Evolutionary conservation across 2,888 invertebrate genomes (phyloP).

Genomic region (Anaspis maculata): DNA sequence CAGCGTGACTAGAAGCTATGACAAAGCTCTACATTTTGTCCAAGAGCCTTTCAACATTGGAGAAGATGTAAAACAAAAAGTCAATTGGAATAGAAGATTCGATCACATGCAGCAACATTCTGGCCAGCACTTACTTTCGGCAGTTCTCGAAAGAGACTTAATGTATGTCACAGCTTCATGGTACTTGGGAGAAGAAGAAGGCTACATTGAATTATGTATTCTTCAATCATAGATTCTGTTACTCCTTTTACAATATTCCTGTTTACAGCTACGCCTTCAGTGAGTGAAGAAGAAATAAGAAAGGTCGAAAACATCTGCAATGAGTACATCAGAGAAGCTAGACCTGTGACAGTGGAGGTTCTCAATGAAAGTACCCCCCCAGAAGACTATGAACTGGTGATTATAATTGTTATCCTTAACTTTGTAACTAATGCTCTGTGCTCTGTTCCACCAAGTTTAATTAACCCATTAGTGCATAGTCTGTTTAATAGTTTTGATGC

Average conservation of each 20-base stretch:
- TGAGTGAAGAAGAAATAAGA: slow-evolving; percentile 46
- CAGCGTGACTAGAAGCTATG: slow-evolving; percentile 60
- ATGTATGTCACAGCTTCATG: slow-evolving; percentile 67
- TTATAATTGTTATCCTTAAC: slow-evolving; percentile 1
- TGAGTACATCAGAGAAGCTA: slow-evolving; percentile 54
- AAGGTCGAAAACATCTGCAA: slow-evolving; percentile 58
- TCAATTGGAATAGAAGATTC: slow-evolving; percentile 72
- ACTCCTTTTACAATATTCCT: no score
- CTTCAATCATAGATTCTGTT: not conserved
- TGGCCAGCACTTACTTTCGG: slow-evolving; percentile 78
- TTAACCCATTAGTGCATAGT: no score
- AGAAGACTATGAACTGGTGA: slow-evolving; percentile 29
- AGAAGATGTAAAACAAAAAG: slow-evolving; percentile 50
- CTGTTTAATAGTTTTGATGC: no score
- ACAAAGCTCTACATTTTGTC: slow-evolving; percentile 66
- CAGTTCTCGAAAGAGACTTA: slow-evolving; percentile 62
- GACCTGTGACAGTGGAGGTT: slow-evolving; percentile 56
- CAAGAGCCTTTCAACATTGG: slow-evolving; percentile 53
- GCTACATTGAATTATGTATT: slow-evolving; percentile 59
- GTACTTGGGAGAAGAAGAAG: slow-evolving; percentile 71
- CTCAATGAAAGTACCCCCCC: slow-evolving; percentile 55
- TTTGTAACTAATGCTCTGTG: no score
- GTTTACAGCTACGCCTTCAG: slow-evolving; percentile 45
- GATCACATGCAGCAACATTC: slow-evolving; percentile 93
- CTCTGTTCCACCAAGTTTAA: no score